Percentiles rank a stretch among this genome's conserved stretches.
phyloP scores from a whole-genome alignment of 1,140 invertebrate species.

The Brachionus paranguensis region DNA sequence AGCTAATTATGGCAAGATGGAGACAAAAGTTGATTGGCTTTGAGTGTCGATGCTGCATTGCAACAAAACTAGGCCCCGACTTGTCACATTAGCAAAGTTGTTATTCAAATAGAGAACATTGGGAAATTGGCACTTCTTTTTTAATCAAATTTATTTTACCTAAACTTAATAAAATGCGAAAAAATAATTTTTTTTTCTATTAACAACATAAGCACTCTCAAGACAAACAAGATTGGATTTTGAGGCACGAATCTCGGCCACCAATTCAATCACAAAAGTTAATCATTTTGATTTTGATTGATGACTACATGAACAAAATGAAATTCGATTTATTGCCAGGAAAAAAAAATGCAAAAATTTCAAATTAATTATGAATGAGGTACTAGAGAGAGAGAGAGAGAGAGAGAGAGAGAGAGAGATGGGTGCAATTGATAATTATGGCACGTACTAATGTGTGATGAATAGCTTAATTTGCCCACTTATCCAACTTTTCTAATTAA shows the following conservation, averaged over 20 bases:
- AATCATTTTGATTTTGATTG: not conserved
- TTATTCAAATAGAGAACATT: not conserved
- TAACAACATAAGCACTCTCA: not conserved
- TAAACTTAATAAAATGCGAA: not conserved
- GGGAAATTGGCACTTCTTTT: not conserved
- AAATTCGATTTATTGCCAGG: not conserved
- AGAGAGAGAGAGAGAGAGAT: not conserved
- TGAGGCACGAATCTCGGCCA: not conserved
- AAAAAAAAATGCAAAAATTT: not conserved
- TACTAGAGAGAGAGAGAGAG: not conserved
- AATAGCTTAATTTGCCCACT: not conserved
- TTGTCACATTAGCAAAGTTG: not conserved
- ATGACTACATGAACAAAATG: not conserved
- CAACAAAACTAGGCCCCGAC: not conserved
- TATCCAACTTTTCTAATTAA: not conserved
- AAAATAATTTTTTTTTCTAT: not conserved
- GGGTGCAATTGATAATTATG: not conserved
- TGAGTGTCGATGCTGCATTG: not conserved
- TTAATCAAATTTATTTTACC: not conserved
- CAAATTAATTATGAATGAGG: not conserved
- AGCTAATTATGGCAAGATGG: too few relatives aligned
- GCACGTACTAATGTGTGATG: not conserved
- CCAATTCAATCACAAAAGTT: not conserved
- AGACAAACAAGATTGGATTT: not conserved
- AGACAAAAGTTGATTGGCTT: not conserved